Conservation (phyloP, 2,888 invertebrate genomes). For the Cordilura impudica region DNA sequence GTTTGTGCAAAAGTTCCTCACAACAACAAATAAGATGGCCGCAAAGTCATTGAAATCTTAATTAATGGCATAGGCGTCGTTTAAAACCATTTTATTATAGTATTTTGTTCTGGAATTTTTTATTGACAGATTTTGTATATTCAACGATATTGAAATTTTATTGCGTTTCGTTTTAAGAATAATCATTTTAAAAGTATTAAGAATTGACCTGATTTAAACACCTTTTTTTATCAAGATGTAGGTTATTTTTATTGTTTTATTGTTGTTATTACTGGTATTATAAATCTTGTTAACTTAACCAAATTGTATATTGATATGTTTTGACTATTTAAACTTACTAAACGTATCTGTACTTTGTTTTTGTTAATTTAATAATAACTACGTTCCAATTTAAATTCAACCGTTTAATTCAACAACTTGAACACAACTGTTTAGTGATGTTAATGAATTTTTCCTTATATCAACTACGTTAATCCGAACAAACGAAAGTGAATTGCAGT, state of each 20-base stretch:
- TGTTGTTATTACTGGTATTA: too few species aligned
- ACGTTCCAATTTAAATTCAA: conserved; percentile 18
- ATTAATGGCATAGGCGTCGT: too few species aligned
- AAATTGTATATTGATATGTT: not conserved
- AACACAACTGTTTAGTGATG: conserved; percentile 60
- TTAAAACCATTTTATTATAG: too few species aligned
- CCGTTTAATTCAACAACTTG: conserved; percentile 54
- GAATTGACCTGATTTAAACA: not conserved
- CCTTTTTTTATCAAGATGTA: not conserved
- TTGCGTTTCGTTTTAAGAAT: too few species aligned
- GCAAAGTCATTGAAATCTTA: too few species aligned
- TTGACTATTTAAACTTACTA: not conserved
- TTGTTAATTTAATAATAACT: not conserved
- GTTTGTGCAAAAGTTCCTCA: too few species aligned
- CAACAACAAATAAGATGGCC: not conserved
- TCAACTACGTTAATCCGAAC: conserved; percentile 29
- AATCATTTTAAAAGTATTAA: too few species aligned
- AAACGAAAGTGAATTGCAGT: conserved; percentile 36
- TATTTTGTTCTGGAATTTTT: too few species aligned
- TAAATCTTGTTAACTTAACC: not conserved
- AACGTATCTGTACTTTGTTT: not conserved
- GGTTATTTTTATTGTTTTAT: not conserved
- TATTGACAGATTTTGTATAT: too few species aligned
- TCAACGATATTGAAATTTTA: too few species aligned
- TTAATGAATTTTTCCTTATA: conserved; percentile 43